Evolutionary conservation across 1,140 invertebrate genomes (phyloP).

Genomic region (Eubasilissa regina): DNA sequence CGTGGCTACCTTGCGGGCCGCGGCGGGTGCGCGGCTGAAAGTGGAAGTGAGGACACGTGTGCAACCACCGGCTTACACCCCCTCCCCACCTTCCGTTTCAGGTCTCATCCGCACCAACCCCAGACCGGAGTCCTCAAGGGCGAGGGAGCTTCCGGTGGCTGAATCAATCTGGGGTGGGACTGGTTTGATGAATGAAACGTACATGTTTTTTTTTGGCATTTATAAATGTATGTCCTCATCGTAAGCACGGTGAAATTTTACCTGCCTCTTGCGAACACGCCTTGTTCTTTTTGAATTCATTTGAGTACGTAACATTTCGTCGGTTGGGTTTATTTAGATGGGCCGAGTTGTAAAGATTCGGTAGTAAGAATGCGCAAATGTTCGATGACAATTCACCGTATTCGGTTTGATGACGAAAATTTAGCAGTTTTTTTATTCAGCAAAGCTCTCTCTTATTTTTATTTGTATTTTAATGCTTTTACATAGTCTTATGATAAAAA

Average conservation of each 20-base stretch:
- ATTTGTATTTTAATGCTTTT: no score
- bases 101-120: slow-evolving; percentile 16
- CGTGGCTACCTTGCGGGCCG: slow-evolving; percentile 11
- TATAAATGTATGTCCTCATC: neutral
- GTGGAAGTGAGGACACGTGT: slow-evolving; percentile 40
- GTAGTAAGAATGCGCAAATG: no score
- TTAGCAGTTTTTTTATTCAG: no score
- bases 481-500: no score
- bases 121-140: neutral
- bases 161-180: neutral
- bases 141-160: slow-evolving; percentile 8
- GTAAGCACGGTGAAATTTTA: neutral
- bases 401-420: no score
- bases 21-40: slow-evolving; percentile 23
- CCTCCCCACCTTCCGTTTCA: slow-evolving; percentile 20
- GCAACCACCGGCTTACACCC: slow-evolving; percentile 26
- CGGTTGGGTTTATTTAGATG: no score
- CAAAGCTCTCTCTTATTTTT: no score
- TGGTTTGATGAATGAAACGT: slow-evolving; percentile 16
- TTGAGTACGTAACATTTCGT: no score
- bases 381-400: no score
- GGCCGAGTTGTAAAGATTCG: no score
- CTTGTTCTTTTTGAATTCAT: no score
- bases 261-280: neutral
- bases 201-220: neutral